Percentiles rank a stretch among this genome's conserved stretches.
Conservation (phyloP, 2,797 vertebrate genomes). For the Hemitrygon akajei region DNA sequence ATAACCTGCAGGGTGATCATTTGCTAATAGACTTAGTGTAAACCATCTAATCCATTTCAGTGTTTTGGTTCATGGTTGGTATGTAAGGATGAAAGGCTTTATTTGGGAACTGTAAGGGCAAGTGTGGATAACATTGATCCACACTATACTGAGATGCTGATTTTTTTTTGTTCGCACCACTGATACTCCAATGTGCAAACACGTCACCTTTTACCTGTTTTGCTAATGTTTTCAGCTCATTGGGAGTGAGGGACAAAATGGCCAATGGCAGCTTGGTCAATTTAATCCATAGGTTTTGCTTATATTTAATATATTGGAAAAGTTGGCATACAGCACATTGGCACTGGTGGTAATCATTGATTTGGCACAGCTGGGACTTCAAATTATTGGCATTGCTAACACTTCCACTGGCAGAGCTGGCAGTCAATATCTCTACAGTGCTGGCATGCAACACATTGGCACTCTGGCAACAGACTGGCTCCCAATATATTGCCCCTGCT, state of each 20-base stretch:
- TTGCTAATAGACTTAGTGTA: background rate
- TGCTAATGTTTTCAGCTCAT: background rate
- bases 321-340: background rate
- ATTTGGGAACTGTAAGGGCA: background rate
- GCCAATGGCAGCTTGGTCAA: background rate
- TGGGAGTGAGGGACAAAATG: too few relatives aligned
- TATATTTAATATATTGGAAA: background rate
- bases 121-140: background rate
- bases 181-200: background rate
- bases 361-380: too few relatives aligned
- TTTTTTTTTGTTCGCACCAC: background rate
- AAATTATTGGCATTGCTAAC: background rate
- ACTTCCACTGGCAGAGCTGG: background rate
- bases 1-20: background rate
- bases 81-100: background rate
- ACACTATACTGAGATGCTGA: too few relatives aligned
- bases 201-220: background rate
- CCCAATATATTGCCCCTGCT: background rate
- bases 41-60: background rate
- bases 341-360: background rate
- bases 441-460: background rate
- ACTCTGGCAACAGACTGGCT: too few relatives aligned
- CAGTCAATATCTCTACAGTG: background rate
- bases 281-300: background rate
- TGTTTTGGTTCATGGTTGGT: too few relatives aligned